phyloP scores from a whole-genome alignment of 2,113 vertebrate species.

The Todiramphus chloris region DNA sequence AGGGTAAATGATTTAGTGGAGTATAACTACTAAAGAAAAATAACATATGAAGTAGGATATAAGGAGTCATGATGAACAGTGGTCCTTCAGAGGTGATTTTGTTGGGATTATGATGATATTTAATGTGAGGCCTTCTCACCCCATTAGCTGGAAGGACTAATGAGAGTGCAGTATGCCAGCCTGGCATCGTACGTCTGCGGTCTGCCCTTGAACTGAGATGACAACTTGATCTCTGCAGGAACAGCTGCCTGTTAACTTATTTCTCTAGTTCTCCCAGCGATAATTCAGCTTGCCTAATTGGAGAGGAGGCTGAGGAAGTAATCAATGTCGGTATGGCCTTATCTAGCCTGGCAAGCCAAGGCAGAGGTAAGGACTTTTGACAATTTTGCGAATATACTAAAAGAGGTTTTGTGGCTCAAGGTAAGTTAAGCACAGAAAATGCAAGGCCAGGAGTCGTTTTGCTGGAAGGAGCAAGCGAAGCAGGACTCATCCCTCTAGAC shows the following conservation, averaged over 20 bases:
- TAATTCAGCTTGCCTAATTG: rapidly evolving
- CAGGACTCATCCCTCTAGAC: not conserved
- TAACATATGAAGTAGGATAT: not conserved
- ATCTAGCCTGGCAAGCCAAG: not conserved
- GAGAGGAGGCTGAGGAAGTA: not conserved
- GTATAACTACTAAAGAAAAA: not conserved
- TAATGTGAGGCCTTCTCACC: not conserved
- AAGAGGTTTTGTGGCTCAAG: not conserved
- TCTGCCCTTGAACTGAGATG: not conserved
- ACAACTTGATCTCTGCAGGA: not conserved
- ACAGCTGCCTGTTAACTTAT: not conserved
- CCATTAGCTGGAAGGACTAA: not conserved
- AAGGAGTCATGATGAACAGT: not conserved
- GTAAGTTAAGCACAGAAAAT: not conserved
- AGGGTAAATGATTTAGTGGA: not conserved
- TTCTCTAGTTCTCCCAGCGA: not conserved
- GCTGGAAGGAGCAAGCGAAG: not conserved
- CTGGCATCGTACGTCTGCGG: not conserved
- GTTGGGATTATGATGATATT: not conserved
- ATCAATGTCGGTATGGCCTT: not conserved
- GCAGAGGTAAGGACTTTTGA: not conserved
- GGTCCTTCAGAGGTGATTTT: not conserved
- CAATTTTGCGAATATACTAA: not conserved
- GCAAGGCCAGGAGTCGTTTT: not conserved
- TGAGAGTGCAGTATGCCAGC: not conserved